Base-by-base conservation (phyloP, 2,113 vertebrate genomes). In the Turnix velox region DNA sequence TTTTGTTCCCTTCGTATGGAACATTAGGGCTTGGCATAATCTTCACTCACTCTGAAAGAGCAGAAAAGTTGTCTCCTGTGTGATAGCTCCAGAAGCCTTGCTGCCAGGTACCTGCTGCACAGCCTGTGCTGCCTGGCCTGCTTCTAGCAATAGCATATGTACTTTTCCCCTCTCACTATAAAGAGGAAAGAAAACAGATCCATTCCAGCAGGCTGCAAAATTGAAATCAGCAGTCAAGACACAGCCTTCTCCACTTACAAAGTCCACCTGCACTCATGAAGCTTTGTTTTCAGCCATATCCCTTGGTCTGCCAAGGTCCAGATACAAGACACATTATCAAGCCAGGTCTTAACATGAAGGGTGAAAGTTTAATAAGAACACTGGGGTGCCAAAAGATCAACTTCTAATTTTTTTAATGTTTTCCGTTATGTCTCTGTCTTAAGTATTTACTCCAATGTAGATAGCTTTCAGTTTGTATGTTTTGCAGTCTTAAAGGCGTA, bases 1-100 rank as follows among this genome's bases (percentile, higher is more conserved):
- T 97, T 96, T 96, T 13, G 88, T 84, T 90, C 91, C 92, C 94
- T 95, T 95, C 48, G 3, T 96, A 92, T 33, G 91, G 82, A 95
- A 95, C 95, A 93, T 97, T 96, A 97, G 61, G 87, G 81, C 81
- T 96, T 97, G 92, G 95, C 95, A 87, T 83, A 95, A 91, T 84
- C 77, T 57, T 74, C 12, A 30, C 83, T 79, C 91, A 79, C 84
- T 96, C 92, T 22, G 17, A 94, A 95, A 93, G 71, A 88, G 76
- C 94, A 52, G 18, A 33, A 80, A 92, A 96, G 89, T 97, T 95
- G 90, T 96, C 42, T 61, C 74, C 57, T 3, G 7, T 81, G 82
- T 85, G 84, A 91, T 79, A 62, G 87, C 90, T 96, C 68, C 71
- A 25, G 82, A 83, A 1, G 13, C 61, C 35, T 91, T 20, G 12